These are phyloP conservation scores for Ceuthmochares aereus DNA, from an alignment of 2,113 vertebrate genomes.

Conservation along the genomic window DNA sequence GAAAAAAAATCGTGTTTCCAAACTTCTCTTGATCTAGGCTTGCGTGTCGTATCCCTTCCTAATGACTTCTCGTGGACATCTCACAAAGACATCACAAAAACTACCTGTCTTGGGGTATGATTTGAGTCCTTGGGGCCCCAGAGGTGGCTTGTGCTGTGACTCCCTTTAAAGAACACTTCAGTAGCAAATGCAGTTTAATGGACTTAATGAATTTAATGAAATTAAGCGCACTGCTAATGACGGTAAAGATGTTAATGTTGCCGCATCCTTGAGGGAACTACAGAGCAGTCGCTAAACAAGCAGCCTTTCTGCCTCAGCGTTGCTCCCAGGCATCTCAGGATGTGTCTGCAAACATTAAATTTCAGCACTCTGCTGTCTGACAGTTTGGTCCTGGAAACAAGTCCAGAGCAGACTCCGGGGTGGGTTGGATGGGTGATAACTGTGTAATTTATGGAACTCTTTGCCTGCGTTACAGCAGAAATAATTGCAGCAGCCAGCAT, in stretches of 20 bases:
- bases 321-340: conserved; percentile 27
- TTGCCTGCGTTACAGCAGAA: background rate
- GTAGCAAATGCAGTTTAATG: background rate
- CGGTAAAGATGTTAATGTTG: background rate
- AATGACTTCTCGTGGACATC: accelerated
- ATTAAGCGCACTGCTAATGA: background rate
- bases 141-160: background rate
- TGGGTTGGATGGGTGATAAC: conserved; percentile 16
- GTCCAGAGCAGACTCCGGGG: background rate
- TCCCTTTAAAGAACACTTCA: background rate
- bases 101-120: accelerated
- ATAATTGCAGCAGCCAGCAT: conserved; percentile 19
- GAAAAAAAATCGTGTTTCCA: background rate
- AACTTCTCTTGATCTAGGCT: accelerated
- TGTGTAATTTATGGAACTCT: conserved; percentile 26
- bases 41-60: accelerated
- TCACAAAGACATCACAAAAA: background rate
- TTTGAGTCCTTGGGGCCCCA: background rate
- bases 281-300: background rate
- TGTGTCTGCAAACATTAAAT: conserved; percentile 12
- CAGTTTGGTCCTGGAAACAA: background rate
- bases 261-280: background rate
- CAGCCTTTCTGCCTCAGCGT: background rate
- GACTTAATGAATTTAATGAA: background rate
- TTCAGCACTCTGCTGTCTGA: background rate